phyloP scores from a whole-genome alignment of 1,140 invertebrate species.

The Scylla paramamosain region DNA sequence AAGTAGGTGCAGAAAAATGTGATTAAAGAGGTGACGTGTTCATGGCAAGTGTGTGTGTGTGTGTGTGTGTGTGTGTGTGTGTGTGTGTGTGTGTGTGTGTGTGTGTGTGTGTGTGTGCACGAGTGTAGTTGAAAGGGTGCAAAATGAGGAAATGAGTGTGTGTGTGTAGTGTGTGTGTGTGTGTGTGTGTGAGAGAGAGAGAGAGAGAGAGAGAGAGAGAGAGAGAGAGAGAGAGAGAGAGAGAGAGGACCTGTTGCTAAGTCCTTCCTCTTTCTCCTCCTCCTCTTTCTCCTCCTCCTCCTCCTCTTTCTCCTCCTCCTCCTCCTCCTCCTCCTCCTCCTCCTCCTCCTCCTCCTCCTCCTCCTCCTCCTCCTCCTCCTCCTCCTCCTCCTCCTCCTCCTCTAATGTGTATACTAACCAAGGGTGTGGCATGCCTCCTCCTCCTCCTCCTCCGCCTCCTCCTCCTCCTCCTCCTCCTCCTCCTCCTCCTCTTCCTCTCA shows the following conservation, averaged over 20 bases:
- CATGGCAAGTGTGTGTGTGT: background rate
- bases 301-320: no score
- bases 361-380: background rate
- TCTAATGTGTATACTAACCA: background rate
- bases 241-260: background rate
- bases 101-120: background rate
- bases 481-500: background rate
- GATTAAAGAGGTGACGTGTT: background rate
- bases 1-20: no score
- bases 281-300: no score
- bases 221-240: background rate
- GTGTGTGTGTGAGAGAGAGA: no score
- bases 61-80: background rate
- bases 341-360: no score
- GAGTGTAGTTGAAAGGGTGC: background rate
- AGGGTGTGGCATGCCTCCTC: background rate
- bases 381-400: background rate
- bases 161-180: background rate
- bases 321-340: no score
- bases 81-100: slow-evolving; percentile 30
- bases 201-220: background rate
- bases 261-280: background rate
- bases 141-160: background rate
- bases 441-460: slow-evolving; percentile 4
- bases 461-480: slow-evolving; percentile 16